These are phyloP conservation scores for Tiphia femorata DNA, from an alignment of 2,888 invertebrate species.

Conservation along the genomic window DNA sequence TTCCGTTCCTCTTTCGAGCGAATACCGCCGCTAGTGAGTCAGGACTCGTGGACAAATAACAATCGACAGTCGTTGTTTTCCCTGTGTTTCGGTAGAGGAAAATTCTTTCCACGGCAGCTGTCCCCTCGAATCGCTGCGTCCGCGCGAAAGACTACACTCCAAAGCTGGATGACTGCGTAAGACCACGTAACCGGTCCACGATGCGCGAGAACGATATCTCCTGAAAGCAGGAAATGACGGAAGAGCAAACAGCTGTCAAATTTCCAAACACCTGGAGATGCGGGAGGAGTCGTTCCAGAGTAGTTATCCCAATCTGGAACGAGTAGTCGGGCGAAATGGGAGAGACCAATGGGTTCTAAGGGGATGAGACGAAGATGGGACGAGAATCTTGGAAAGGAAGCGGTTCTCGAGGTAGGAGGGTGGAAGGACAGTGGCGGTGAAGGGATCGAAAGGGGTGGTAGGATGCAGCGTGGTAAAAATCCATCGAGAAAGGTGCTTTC, in stretches of 20 bases:
- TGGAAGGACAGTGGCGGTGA: constrained; percentile 20
- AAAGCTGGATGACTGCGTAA: no score
- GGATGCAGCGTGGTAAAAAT: constrained; percentile 31
- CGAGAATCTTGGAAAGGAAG: constrained; percentile 9
- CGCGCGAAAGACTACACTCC: no score
- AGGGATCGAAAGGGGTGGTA: constrained; percentile 7
- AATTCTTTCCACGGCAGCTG: no score
- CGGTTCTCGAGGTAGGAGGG: constrained; percentile 9
- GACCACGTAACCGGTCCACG: no score
- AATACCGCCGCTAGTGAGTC: no score
- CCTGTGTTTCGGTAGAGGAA: no score
- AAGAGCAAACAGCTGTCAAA: constrained; percentile 50
- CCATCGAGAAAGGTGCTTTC: constrained; percentile 47
- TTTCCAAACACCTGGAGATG: constrained; percentile 53
- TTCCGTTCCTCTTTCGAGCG: no score
- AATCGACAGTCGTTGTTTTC: no score
- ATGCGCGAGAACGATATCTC: no score
- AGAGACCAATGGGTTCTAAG: constrained; percentile 3
- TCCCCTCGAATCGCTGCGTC: no score
- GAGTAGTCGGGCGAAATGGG: constrained; percentile 15
- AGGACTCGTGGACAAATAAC: no score
- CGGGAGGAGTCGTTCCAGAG: constrained; percentile 35
- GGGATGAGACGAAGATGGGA: constrained; percentile 1
- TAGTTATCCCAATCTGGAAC: constrained; percentile 31
- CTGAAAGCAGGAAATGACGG: constrained; percentile 32